Percentiles rank a stretch among this genome's conserved stretches.
Evolutionary conservation across 2,888 invertebrate species (phyloP).

Genomic region (Nasonovia ribisnigri): DNA sequence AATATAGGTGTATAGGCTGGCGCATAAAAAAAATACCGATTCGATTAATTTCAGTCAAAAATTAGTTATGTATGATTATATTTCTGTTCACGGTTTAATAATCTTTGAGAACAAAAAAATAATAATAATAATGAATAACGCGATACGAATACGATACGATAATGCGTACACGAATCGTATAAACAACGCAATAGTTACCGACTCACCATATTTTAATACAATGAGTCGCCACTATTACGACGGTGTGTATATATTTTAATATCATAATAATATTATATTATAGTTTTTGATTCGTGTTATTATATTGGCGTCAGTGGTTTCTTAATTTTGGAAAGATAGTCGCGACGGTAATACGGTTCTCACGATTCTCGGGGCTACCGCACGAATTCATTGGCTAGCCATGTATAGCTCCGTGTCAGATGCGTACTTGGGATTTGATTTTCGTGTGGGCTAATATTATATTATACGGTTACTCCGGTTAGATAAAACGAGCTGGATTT

Average conservation of each 20-base stretch:
- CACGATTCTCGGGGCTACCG: background rate
- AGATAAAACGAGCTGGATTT: background rate
- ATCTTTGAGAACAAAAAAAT: background rate
- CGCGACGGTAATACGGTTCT: background rate
- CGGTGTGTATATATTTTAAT: background rate
- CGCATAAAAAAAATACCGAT: background rate
- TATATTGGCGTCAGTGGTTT: constrained; percentile 7
- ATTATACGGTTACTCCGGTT: background rate
- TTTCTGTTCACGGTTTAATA: constrained; percentile 32
- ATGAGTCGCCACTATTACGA: constrained; percentile 24
- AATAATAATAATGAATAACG: constrained; percentile 18
- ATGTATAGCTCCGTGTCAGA: no score
- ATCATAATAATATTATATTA: constrained; percentile 8
- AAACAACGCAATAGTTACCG: constrained; percentile 21
- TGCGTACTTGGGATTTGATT: background rate
- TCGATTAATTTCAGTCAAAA: constrained; percentile 23
- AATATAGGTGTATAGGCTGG: background rate
- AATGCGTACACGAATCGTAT: constrained; percentile 6
- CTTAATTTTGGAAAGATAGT: constrained; percentile 7
- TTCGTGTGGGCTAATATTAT: background rate
- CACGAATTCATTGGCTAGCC: background rate
- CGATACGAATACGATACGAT: constrained; percentile 9
- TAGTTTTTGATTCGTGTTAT: background rate
- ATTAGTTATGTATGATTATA: constrained; percentile 29
- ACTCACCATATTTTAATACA: constrained; percentile 43